Base-by-base conservation (phyloP, 2,888 invertebrate genomes). In the Theristus sp. region DNA sequence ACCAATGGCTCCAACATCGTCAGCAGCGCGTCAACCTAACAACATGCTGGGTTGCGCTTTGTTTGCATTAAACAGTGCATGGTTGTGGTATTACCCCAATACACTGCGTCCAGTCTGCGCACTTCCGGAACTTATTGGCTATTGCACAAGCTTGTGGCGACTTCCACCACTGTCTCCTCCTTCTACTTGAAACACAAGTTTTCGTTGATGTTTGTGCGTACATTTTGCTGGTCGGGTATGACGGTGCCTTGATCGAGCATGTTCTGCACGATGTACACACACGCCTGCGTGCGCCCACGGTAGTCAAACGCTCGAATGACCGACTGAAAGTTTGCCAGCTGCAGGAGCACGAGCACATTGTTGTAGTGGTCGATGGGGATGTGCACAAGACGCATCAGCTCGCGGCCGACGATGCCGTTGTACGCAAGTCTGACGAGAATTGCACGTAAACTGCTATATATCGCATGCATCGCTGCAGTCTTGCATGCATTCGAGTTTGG, bases 341-440 rank as follows among this genome's bases (percentile, higher is more conserved):
- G 2, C 25, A 57, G 81, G 24, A 98, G 82, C 0, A 85, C 86
- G 56, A 94, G 79, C 22, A 91, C 82, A 75, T 93, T 87, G 75
- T 88, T 89, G 78, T 94, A 96, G 71, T 87, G 86, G 73, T 94
- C 91, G 1, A 94, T 83, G 0, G 96, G 94, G 56, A 96, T 86
- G 75, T 90, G 88, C 71, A 98, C 81, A 62, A 98, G 82, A 71
- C 89, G 85, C 71, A 87, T 86, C 64, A 99, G 79, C 74, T 98
- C 98, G 69, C 88, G 86, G 66, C 91, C 91, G 0, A 94, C 89
- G 1, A 84, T 82, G 54, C 84, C 84, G 71, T 84, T 84, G 71
- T 84, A 84, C 71, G 86, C 84, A 56, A 88, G 76, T 66, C 85
- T 85, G 73, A 56, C 66, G 59, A 56, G 10, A 3, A 60, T 60